Conservation (phyloP, 2,113 vertebrate species). For the Aptenodytes patagonicus region DNA sequence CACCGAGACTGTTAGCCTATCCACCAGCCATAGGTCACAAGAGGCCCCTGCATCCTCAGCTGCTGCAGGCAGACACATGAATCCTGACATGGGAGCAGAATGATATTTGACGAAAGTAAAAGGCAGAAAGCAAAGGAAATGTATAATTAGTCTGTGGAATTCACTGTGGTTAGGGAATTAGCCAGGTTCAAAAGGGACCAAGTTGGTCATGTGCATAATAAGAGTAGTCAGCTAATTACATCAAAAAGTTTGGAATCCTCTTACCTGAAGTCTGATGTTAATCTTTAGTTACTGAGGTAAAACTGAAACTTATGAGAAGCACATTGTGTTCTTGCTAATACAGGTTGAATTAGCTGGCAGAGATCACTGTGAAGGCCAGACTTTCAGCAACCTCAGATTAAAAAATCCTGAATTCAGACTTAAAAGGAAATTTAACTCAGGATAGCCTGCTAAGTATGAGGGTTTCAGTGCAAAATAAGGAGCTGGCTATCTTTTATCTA, state of each 20-base stretch:
- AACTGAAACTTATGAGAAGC: neutral
- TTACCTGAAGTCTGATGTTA: neutral
- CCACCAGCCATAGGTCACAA: neutral
- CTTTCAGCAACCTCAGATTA: neutral
- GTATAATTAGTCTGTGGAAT: neutral
- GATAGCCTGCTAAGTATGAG: neutral
- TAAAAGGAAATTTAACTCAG: neutral
- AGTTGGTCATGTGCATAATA: neutral
- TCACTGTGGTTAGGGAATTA: neutral
- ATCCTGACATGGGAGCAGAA: neutral
- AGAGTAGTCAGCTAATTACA: neutral
- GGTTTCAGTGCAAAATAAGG: neutral
- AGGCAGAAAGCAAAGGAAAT: neutral
- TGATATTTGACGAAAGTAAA: rapidly evolving
- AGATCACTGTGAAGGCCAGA: neutral
- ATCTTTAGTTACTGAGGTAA: neutral
- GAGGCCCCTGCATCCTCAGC: neutral
- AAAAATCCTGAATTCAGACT: neutral
- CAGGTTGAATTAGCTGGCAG: neutral
- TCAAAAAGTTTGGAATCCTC: neutral
- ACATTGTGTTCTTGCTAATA: neutral
- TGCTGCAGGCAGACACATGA: neutral
- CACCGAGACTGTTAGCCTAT: rapidly evolving
- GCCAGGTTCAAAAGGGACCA: neutral
- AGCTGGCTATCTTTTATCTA: neutral